These are phyloP conservation scores for Lissonota sp. DNA, from an alignment of 2,888 invertebrate species.

Conservation along the genomic window DNA sequence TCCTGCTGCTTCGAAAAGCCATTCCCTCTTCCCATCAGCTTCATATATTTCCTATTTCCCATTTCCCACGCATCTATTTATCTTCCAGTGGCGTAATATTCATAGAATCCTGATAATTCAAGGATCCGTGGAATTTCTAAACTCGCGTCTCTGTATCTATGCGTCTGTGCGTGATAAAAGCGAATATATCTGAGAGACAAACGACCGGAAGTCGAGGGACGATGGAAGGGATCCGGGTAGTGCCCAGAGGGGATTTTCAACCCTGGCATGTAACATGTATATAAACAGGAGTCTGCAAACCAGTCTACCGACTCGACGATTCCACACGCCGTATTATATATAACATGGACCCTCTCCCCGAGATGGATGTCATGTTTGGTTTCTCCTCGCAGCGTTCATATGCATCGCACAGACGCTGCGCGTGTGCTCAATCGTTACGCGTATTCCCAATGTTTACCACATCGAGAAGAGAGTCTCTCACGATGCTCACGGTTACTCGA, in stretches of 20 bases:
- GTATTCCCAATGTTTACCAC: not conserved
- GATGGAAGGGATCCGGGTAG: conserved; percentile 17
- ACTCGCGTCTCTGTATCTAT: conserved; percentile 8
- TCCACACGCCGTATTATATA: conserved; percentile 4
- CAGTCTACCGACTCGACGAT: conserved; percentile 24
- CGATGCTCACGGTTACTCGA: not conserved
- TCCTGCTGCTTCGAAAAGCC: not conserved
- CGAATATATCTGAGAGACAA: conserved; percentile 50
- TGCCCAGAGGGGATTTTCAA: conserved; percentile 28
- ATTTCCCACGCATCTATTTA: conserved; percentile 31
- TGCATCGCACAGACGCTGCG: not conserved
- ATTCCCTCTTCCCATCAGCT: too few species aligned
- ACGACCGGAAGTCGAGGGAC: conserved; percentile 51
- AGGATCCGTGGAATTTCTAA: conserved; percentile 15
- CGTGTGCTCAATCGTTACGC: not conserved
- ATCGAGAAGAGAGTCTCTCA: not conserved
- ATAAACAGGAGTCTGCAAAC: conserved; percentile 11
- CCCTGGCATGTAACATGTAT: not conserved
- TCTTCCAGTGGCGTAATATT: conserved; percentile 56
- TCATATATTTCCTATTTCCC: conserved; percentile 3
- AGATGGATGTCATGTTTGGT: conserved; percentile 32
- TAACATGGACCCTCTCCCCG: conserved; percentile 5
- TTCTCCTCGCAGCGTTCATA: conserved; percentile 2
- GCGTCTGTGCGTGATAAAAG: conserved; percentile 10
- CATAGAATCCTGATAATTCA: conserved; percentile 51